phyloP scores from a whole-genome alignment of 2,888 invertebrate species.

The Pachycephus smyrnensis region DNA sequence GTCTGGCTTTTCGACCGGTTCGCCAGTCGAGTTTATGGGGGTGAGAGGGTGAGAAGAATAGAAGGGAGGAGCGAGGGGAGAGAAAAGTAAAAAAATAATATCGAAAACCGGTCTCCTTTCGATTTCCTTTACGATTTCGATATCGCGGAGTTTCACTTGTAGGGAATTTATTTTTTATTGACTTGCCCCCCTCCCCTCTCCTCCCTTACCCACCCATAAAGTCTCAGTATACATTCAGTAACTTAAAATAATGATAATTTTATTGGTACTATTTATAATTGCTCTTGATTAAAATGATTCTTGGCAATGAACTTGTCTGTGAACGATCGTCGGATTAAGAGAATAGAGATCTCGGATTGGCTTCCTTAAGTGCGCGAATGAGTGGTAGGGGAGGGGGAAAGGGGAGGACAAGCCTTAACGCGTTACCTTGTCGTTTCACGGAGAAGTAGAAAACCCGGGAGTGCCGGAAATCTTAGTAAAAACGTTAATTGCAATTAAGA shows the following conservation, averaged over 20 bases:
- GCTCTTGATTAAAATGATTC: too few species aligned
- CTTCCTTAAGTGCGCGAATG: not conserved
- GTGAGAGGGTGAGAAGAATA: too few species aligned
- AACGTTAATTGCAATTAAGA: slow-evolving; percentile 51
- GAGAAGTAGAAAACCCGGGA: slow-evolving; percentile 14
- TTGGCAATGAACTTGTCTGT: not conserved
- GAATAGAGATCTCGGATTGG: not conserved
- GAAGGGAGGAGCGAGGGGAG: not conserved
- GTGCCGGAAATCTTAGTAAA: slow-evolving; percentile 33
- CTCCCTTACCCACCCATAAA: too few species aligned
- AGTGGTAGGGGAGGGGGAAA: too few species aligned
- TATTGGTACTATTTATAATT: not conserved
- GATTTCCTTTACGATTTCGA: not conserved
- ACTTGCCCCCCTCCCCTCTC: too few species aligned
- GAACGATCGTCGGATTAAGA: not conserved
- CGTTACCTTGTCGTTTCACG: not conserved
- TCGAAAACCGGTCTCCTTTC: not conserved
- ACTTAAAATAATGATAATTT: not conserved
- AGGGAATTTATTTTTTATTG: not conserved
- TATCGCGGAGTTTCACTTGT: not conserved
- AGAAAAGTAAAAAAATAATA: not conserved
- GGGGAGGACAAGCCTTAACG: too few species aligned
- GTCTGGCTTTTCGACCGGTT: not conserved
- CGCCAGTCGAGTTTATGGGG: not conserved
- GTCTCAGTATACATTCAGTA: too few species aligned